phyloP scores from a whole-genome alignment of 2,797 vertebrate genomes.

The Limnodromus scolopaceus region DNA sequence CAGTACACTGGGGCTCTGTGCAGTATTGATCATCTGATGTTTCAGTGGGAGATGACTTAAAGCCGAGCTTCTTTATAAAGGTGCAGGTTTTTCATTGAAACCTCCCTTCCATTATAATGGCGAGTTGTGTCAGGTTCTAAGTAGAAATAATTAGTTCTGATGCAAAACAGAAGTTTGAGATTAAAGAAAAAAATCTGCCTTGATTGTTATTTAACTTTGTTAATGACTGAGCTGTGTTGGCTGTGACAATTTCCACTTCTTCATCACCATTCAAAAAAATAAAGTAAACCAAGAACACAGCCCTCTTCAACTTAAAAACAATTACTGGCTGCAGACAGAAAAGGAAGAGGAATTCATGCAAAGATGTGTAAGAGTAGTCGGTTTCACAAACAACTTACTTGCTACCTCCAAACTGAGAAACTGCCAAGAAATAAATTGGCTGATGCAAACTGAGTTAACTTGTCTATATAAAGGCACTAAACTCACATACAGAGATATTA shows the following conservation, averaged over 20 bases:
- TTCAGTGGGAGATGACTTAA: slow-evolving; percentile 34
- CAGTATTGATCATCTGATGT: slow-evolving; percentile 46
- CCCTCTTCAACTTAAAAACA: neutral
- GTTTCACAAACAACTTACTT: slow-evolving; percentile 29
- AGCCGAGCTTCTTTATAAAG: slow-evolving; percentile 28
- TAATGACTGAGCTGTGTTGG: neutral
- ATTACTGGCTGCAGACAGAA: slow-evolving; percentile 13
- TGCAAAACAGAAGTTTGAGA: slow-evolving; percentile 15
- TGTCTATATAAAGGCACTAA: slow-evolving; percentile 23
- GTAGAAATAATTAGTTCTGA: slow-evolving; percentile 37
- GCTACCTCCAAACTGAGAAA: slow-evolving; percentile 31
- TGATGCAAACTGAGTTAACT: slow-evolving; percentile 21
- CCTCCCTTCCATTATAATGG: neutral
- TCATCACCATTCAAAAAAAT: neutral
- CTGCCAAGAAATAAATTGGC: slow-evolving; percentile 46
- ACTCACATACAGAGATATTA: neutral
- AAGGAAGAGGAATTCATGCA: slow-evolving; percentile 35
- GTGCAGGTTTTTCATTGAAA: neutral
- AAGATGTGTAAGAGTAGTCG: slow-evolving; percentile 1
- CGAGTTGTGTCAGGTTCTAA: neutral
- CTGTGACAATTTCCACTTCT: neutral
- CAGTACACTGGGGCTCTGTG: neutral
- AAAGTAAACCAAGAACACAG: neutral
- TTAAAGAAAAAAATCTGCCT: neutral
- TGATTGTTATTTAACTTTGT: slow-evolving; percentile 26